phyloP scores from a whole-genome alignment of 2,888 invertebrate species.

The Ophioninae sp. region DNA sequence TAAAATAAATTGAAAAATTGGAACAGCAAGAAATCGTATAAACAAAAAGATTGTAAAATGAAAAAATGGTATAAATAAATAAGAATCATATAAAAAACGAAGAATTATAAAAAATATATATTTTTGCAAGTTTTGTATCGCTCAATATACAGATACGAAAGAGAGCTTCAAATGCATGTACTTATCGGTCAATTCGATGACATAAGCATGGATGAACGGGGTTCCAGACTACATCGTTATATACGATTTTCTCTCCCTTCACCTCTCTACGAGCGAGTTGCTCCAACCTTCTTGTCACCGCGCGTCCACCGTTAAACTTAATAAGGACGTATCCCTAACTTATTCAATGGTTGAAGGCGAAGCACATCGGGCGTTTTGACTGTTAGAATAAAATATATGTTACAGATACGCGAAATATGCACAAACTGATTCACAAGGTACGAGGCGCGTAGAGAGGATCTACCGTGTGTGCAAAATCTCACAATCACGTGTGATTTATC shows the following conservation, averaged over 20 bases:
- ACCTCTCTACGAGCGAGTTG: constrained; percentile 5
- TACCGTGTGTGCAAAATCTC: constrained; percentile 36
- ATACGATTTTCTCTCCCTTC: constrained; percentile 11
- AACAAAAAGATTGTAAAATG: background rate
- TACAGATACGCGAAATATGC: constrained; percentile 6
- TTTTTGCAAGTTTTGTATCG: background rate
- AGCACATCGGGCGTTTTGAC: constrained; percentile 7
- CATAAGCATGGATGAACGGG: background rate
- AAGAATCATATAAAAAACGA: background rate
- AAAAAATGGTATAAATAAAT: too few relatives aligned
- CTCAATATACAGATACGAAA: background rate
- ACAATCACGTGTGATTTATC: constrained; percentile 43
- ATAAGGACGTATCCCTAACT: background rate
- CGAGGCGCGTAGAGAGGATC: constrained; percentile 9
- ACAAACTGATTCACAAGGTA: constrained; percentile 17
- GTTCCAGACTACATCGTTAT: constrained; percentile 19
- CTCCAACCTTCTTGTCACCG: constrained; percentile 21
- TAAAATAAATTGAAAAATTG: background rate
- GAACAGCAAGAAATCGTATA: too few relatives aligned
- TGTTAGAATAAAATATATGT: background rate
- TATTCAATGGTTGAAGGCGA: background rate
- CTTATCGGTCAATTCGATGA: background rate
- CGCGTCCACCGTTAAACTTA: background rate
- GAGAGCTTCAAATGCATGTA: background rate
- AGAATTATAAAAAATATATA: background rate